Evolutionary conservation across 1,140 invertebrate genomes (phyloP).

Genomic region (Trachelipus rathkii): DNA sequence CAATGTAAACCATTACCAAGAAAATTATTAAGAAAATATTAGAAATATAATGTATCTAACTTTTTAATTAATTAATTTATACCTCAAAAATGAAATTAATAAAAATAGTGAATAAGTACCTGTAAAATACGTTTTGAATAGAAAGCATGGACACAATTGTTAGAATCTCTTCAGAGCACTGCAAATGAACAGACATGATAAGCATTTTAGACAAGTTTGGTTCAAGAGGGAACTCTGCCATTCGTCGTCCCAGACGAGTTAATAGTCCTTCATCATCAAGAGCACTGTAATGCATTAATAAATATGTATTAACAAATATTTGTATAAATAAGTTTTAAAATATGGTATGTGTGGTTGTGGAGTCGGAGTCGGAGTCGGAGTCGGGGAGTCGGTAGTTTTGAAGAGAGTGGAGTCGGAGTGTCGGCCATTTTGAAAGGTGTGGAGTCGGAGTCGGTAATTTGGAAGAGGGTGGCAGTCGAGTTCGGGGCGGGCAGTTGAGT

Average conservation of each 20-base stretch:
- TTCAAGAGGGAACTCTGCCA: slow-evolving; percentile 99
- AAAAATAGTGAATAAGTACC: slow-evolving; percentile 49
- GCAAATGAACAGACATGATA: slow-evolving; percentile 98
- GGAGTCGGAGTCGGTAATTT: too few species aligned
- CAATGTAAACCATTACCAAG: too few species aligned
- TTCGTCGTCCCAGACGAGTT: slow-evolving; percentile 57
- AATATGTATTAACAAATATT: too few species aligned
- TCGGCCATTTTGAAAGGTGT: too few species aligned
- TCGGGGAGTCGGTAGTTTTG: too few species aligned
- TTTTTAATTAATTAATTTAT: background rate
- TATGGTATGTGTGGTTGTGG: too few species aligned
- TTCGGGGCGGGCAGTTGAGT: too few species aligned
- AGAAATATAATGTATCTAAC: too few species aligned
- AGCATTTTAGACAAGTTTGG: slow-evolving; percentile 98
- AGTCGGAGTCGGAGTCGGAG: too few species aligned
- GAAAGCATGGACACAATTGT: slow-evolving; percentile 99
- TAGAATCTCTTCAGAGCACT: slow-evolving; percentile 96
- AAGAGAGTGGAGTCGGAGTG: too few species aligned
- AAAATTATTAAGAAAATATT: background rate
- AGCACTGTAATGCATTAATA: slow-evolving; percentile 57
- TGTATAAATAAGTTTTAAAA: too few species aligned
- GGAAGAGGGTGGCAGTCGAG: too few species aligned
- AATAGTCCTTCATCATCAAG: slow-evolving; percentile 81
- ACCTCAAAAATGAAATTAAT: background rate
- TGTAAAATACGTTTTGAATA: slow-evolving; percentile 98